These are phyloP conservation scores for Diadophis punctatus DNA, from an alignment of 2,113 vertebrate species.

Conservation along the genomic window DNA sequence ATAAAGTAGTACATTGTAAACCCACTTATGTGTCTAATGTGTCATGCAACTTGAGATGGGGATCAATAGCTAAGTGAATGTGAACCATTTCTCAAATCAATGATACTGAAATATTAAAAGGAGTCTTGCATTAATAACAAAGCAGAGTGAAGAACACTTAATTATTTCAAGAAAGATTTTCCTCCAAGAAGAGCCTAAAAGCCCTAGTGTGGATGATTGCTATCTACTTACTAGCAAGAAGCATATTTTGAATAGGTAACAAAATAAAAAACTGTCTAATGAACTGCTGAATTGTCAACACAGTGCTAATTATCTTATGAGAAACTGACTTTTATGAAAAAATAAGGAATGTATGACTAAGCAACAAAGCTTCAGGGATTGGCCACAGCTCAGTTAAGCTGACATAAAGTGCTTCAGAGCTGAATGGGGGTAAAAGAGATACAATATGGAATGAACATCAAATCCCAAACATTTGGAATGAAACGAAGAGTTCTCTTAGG, in stretches of 20 bases:
- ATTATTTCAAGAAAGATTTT: background rate
- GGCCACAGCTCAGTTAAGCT: background rate
- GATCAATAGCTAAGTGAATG: background rate
- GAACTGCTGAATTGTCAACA: constrained; percentile 15
- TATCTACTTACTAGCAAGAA: background rate
- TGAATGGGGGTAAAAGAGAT: background rate
- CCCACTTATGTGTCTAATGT: background rate
- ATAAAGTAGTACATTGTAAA: background rate
- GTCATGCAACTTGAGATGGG: background rate
- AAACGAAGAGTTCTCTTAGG: background rate
- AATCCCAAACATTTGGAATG: background rate
- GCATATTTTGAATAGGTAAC: background rate
- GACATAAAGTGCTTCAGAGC: background rate
- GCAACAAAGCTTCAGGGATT: background rate
- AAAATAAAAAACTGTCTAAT: background rate
- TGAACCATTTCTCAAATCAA: background rate
- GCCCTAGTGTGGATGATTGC: background rate
- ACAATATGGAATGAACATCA: background rate
- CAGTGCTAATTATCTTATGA: background rate
- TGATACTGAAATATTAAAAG: background rate
- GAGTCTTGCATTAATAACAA: background rate
- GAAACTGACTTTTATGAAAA: constrained; percentile 15
- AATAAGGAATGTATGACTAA: background rate
- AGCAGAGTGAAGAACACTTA: background rate
- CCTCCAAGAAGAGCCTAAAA: background rate